Evolutionary conservation across 2,113 vertebrate species (phyloP).

Genomic region (Zapus hudsonius): DNA sequence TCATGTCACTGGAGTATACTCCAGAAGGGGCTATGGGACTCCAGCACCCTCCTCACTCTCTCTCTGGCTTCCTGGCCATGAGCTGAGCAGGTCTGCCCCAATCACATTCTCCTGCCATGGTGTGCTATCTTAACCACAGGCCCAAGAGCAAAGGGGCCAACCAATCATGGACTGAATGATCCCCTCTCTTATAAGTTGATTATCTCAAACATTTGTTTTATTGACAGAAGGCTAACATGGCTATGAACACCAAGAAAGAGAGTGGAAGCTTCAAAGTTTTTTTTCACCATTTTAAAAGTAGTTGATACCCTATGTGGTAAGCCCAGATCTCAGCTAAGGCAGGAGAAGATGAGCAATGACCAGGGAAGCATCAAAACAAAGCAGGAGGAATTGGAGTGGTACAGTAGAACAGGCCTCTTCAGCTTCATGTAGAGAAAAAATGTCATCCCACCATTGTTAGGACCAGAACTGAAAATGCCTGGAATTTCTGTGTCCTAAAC

Average conservation of each 20-base stretch:
- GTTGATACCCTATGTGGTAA: background rate
- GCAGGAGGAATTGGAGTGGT: background rate
- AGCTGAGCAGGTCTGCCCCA: background rate
- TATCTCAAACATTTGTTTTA: background rate
- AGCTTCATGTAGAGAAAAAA: background rate
- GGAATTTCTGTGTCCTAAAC: background rate
- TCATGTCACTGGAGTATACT: background rate
- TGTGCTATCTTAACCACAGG: background rate
- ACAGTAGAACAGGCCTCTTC: rapidly evolving
- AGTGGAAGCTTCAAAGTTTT: rapidly evolving
- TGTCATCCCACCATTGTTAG: background rate
- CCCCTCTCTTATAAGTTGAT: background rate
- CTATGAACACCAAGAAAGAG: rapidly evolving
- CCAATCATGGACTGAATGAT: background rate
- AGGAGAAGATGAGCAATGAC: rapidly evolving
- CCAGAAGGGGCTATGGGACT: background rate
- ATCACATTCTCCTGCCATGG: background rate
- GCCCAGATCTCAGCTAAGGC: background rate
- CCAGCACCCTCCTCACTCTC: background rate
- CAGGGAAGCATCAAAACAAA: background rate
- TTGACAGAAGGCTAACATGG: background rate
- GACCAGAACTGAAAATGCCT: background rate
- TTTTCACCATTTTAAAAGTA: background rate
- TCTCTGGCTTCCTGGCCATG: background rate
- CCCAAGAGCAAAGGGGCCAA: background rate